Percentiles rank a stretch among this genome's conserved stretches.
phyloP scores from a whole-genome alignment of 2,888 invertebrate species.

The Emmelina monodactyla region DNA sequence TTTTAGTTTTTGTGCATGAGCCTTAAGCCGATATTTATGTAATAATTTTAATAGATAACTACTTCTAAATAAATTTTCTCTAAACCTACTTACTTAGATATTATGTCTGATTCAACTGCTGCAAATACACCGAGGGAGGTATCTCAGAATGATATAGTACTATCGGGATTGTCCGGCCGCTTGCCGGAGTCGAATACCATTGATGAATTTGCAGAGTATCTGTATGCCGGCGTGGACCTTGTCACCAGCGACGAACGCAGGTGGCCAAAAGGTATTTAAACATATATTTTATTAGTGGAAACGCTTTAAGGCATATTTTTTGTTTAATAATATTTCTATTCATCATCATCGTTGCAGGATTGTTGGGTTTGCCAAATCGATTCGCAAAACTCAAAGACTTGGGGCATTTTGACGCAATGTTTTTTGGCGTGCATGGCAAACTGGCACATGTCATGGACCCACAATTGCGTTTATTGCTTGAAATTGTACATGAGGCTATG shows the following conservation, averaged over 20 bases:
- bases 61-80: too few relatives aligned
- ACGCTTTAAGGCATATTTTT: too few relatives aligned
- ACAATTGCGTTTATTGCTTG: conserved; percentile 87
- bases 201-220: conserved; percentile 90
- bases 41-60: too few relatives aligned
- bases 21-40: conserved; percentile 35
- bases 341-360: too few relatives aligned
- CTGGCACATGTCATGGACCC: conserved; percentile 94
- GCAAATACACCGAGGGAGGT: conserved; percentile 25
- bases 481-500: conserved; percentile 89
- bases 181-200: conserved; percentile 91
- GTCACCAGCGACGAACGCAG: conserved; percentile 90
- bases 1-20: conserved; percentile 33
- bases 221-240: conserved; percentile 91
- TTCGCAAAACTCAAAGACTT: conserved; percentile 85
- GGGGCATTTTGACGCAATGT: conserved; percentile 83
- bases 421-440: conserved; percentile 91
- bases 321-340: too few relatives aligned
- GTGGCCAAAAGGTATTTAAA: conserved; percentile 83
- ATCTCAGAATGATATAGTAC: conserved; percentile 73
- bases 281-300: too few relatives aligned
- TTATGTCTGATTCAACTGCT: too few relatives aligned
- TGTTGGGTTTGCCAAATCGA: conserved; percentile 81
- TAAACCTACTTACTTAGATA: too few relatives aligned
- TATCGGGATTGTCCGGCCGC: conserved; percentile 85